These are phyloP conservation scores for Geotrypetes seraphini DNA, from an alignment of 2,797 vertebrate genomes.

Conservation along the genomic window DNA sequence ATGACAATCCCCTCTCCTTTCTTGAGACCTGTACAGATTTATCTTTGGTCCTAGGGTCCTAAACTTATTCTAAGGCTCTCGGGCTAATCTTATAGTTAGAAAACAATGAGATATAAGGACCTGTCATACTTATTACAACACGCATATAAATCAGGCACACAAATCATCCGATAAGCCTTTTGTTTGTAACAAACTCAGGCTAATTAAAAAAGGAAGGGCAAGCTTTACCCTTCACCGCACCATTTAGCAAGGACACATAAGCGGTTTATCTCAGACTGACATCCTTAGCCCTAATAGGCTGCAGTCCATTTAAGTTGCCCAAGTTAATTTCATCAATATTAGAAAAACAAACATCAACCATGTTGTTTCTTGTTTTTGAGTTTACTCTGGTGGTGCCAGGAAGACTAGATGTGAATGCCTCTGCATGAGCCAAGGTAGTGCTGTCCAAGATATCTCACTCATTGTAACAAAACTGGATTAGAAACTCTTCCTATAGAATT, in stretches of 20 bases:
- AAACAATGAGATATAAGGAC: no score
- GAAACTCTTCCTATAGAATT: constrained; percentile 28
- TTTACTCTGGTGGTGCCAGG: constrained; percentile 6
- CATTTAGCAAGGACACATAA: no score
- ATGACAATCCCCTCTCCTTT: no score
- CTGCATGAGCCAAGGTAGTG: constrained; percentile 35
- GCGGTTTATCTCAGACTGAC: constrained; percentile 13
- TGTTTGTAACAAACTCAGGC: no score
- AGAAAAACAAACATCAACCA: constrained; percentile 1
- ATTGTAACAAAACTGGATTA: constrained; percentile 27
- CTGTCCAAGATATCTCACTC: constrained; percentile 15
- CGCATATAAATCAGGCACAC: no score
- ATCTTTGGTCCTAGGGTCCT: no score
- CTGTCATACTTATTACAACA: no score
- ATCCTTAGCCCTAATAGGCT: background rate
- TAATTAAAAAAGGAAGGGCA: no score
- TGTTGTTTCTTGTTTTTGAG: constrained; percentile 1
- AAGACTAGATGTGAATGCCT: constrained; percentile 1
- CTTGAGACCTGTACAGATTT: no score
- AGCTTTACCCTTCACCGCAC: background rate
- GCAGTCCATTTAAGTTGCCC: background rate
- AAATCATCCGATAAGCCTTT: no score
- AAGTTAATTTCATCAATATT: background rate
- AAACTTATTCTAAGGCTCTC: no score
- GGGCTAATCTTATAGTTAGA: no score